Evolutionary conservation across 2,888 invertebrate species (phyloP), one percentile per base, ranked within the genome.

Genomic region (Euzetes globulus): DNA sequence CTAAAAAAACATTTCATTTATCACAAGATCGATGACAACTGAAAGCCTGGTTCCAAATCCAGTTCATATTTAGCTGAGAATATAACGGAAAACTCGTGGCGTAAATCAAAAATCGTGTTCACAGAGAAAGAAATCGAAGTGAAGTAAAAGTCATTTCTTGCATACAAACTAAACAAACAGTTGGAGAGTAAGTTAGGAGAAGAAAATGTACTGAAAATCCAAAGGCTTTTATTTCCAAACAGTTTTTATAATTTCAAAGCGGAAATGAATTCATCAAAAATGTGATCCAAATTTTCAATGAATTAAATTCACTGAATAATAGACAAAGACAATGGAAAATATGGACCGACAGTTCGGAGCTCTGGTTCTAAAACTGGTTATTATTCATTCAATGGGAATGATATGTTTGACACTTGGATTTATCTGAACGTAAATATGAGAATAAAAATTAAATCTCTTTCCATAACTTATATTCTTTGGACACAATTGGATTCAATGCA

Each of bases 211-310:
- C 1, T 7, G 19, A 52, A 52, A 52, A 52, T 6, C n/a, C n/a
- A n/a, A n/a, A n/a, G n/a, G n/a, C n/a, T n/a, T n/a, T n/a, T n/a
- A n/a, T n/a, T n/a, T 55, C 22, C 29, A 60, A 60, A 33, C 63
- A 63, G 29, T 63, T 63, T 33, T 63, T 33, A 63, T 19, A 63
- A 29, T 63, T 55, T 63, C 5, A 63, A 63, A 63, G 11, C 63
- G 63, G 63, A 63, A 63, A 63, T 63, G 63, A 63, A 63, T 63
- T 60, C n/a, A 15, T 6, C 25, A 55, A 55, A 55, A 55, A 55
- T 55, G 22, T 13, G 47, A 47, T 47, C 47, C 5, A 17, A 47
- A 17, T 13, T 17, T 55, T 22, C 9, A 50, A 50, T n/a, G 47
- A 47, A 17, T 47, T 47, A 47, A 17, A 47, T 13, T 47, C 47